Conservation (phyloP, 2,113 vertebrate species). For the Hemicordylus capensis region DNA sequence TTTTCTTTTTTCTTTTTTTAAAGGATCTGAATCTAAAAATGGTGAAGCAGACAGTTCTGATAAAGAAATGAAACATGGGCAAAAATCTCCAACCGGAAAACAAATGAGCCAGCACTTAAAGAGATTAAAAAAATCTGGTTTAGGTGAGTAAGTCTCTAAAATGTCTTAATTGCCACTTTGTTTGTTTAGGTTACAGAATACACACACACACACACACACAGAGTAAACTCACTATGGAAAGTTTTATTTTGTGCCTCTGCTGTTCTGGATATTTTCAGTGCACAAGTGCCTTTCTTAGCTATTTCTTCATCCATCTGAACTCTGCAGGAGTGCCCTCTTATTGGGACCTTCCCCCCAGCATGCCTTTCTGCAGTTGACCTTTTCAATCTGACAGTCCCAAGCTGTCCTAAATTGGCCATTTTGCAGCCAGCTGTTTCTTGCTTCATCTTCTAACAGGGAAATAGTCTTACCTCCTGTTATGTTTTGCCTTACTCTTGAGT, state of each 20-base stretch:
- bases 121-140: constrained; percentile 87
- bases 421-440: constrained; percentile 40
- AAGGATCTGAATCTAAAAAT: constrained; percentile 87
- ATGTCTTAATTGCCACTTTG: constrained; percentile 25
- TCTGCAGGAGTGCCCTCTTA: neutral
- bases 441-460: constrained; percentile 1
- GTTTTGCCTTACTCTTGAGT: constrained; percentile 28
- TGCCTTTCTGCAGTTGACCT: constrained; percentile 38
- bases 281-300: constrained; percentile 16
- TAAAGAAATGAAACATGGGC: constrained; percentile 87
- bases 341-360: constrained; percentile 6
- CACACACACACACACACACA: constrained; percentile 2
- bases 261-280: constrained; percentile 22
- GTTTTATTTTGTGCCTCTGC: constrained; percentile 34
- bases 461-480: constrained; percentile 23
- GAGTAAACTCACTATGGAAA: constrained; percentile 6
- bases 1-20: constrained; percentile 68
- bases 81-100: constrained; percentile 85
- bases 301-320: constrained; percentile 32
- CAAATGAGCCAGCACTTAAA: constrained; percentile 87
- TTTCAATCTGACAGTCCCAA: constrained; percentile 33
- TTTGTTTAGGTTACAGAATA: constrained; percentile 3
- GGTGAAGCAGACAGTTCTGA: constrained; percentile 87
- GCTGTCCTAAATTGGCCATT: constrained; percentile 34
- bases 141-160: constrained; percentile 78